phyloP scores from a whole-genome alignment of 2,113 vertebrate species.

The Hippopotamus amphibius region DNA sequence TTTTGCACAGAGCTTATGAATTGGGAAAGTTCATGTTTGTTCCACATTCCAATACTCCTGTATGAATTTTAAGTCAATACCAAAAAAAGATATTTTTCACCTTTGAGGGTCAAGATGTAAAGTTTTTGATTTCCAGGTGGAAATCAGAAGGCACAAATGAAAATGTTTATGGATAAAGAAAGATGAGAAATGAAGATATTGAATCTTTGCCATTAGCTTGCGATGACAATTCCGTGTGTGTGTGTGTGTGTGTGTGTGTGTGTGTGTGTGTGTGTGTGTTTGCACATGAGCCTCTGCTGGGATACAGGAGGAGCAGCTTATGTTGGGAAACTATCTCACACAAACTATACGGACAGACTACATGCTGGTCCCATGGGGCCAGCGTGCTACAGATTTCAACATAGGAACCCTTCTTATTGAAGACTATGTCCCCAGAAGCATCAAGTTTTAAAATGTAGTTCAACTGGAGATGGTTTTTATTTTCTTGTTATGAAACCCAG shows the following conservation, averaged over 20 bases:
- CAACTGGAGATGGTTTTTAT: slow-evolving; percentile 27
- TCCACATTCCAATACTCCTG: slow-evolving; percentile 6
- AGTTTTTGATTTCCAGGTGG: background rate
- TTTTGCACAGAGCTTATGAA: background rate
- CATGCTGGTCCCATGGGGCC: too few species aligned
- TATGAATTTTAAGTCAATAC: slow-evolving; percentile 10
- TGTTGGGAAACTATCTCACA: background rate
- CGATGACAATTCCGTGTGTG: background rate
- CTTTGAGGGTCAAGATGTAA: background rate
- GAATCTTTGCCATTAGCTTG: background rate
- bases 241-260: background rate
- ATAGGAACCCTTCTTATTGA: background rate
- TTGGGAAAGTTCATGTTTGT: background rate
- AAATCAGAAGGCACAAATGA: background rate
- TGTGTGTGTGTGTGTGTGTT: background rate
- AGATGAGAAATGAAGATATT: slow-evolving; percentile 20
- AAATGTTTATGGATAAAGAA: background rate
- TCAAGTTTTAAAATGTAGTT: background rate
- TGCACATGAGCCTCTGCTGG: background rate
- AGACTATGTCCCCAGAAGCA: background rate
- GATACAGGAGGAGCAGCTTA: background rate
- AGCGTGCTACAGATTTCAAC: background rate
- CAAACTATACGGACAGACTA: background rate
- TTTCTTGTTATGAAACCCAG: background rate
- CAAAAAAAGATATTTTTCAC: background rate